Evolutionary conservation across 2,797 vertebrate species (phyloP).

Genomic region (Thunnus albacares): DNA sequence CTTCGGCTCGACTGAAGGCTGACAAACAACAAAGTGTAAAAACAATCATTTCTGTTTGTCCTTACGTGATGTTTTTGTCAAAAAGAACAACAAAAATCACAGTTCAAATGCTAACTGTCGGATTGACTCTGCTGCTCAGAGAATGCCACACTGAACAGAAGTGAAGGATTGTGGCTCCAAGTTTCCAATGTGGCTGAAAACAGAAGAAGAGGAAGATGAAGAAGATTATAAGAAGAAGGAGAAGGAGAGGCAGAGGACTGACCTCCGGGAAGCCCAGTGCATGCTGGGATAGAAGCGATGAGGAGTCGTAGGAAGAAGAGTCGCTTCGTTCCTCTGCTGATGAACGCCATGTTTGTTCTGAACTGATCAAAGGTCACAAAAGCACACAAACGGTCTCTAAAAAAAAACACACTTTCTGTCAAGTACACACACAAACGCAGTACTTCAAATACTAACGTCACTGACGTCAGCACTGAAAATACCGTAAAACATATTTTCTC

Average conservation of each 20-base stretch:
- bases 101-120: neutral
- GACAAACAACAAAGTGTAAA: too few species aligned
- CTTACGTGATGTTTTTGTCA: too few species aligned
- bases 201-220: neutral
- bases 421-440: neutral
- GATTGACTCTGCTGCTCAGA: neutral
- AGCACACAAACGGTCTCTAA: slow-evolving; percentile 27
- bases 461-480: neutral
- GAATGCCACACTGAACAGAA: neutral
- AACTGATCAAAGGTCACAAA: slow-evolving; percentile 75
- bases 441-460: too few species aligned
- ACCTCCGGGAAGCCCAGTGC: slow-evolving; percentile 78
- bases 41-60: too few species aligned
- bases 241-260: slow-evolving; percentile 45
- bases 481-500: too few species aligned
- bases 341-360: slow-evolving; percentile 81
- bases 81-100: neutral
- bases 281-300: slow-evolving; percentile 69
- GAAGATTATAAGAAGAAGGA: neutral
- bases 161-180: neutral
- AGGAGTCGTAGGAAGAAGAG: slow-evolving; percentile 64
- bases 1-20: too few species aligned
- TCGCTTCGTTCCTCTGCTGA: slow-evolving; percentile 36
- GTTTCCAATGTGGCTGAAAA: neutral
- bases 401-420: neutral